phyloP scores from a whole-genome alignment of 2,797 vertebrate species.

The Sebastes nivosus region DNA sequence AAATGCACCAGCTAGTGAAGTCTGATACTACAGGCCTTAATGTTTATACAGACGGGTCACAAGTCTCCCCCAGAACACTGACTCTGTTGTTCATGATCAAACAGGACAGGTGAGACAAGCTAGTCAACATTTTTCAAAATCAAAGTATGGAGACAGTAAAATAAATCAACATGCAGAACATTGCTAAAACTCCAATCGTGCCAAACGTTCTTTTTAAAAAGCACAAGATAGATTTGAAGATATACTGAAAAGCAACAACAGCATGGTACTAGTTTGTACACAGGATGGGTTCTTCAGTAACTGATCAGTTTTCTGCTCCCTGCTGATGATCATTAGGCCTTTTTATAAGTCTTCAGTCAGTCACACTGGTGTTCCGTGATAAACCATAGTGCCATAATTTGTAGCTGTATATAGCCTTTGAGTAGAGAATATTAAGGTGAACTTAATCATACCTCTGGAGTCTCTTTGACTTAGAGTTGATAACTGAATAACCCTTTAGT shows the following conservation, averaged over 20 bases:
- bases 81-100: not conserved
- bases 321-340: too few species aligned
- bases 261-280: not conserved
- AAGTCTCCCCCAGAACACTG: not conserved
- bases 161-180: not conserved
- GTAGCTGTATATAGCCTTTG: conserved; percentile 7
- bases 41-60: not conserved
- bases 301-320: too few species aligned
- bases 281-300: not conserved
- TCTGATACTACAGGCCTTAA: not conserved
- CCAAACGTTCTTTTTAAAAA: too few species aligned
- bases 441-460: not conserved
- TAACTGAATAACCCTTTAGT: not conserved
- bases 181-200: not conserved
- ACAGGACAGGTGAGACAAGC: too few species aligned
- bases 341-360: not conserved
- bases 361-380: not conserved
- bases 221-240: too few species aligned
- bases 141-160: not conserved
- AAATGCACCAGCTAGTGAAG: not conserved
- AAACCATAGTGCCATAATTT: conserved; percentile 3
- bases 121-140: not conserved
- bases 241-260: too few species aligned
- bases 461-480: not conserved
- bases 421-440: not conserved